Conservation (phyloP, 2,113 vertebrate species). For the Phrynocephalus versicolor region DNA sequence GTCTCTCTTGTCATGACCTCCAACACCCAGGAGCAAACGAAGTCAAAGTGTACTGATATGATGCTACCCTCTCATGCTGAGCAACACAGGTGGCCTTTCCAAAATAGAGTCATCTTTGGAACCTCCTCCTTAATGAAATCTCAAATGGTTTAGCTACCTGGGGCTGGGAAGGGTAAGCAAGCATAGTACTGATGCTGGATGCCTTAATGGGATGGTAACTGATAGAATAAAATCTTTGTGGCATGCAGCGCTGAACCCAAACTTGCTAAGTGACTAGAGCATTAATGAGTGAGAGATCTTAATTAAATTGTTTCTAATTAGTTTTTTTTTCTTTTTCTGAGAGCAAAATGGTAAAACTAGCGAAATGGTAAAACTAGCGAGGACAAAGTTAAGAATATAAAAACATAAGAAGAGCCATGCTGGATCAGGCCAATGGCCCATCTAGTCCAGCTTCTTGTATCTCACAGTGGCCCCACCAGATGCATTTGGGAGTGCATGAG, state of each 20-base stretch:
- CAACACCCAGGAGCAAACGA: not conserved
- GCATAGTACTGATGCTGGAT: constrained; percentile 41
- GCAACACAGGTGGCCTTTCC: constrained; percentile 29
- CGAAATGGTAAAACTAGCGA: constrained; percentile 52
- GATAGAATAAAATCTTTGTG: constrained; percentile 70
- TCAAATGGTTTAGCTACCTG: constrained; percentile 47
- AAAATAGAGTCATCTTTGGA: constrained; percentile 37
- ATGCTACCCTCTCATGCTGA: constrained; percentile 19
- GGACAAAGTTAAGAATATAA: constrained; percentile 28
- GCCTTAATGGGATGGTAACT: constrained; percentile 63
- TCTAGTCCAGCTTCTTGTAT: too few species aligned
- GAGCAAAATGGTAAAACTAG: constrained; percentile 62
- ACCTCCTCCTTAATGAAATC: constrained; percentile 50
- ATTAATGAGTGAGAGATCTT: constrained; percentile 73
- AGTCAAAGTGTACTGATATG: not conserved
- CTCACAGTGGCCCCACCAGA: too few species aligned
- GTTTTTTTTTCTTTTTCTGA: constrained; percentile 45
- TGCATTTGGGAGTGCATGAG: too few species aligned
- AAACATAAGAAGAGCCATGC: too few species aligned
- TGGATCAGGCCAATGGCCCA: too few species aligned
- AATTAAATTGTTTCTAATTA: constrained; percentile 77
- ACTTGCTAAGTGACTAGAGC: constrained; percentile 62
- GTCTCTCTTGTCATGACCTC: not conserved
- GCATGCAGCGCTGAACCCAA: constrained; percentile 70
- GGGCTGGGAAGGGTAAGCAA: constrained; percentile 51